Conservation (phyloP, 2,888 invertebrate species). For the Mycalesis mineus region DNA sequence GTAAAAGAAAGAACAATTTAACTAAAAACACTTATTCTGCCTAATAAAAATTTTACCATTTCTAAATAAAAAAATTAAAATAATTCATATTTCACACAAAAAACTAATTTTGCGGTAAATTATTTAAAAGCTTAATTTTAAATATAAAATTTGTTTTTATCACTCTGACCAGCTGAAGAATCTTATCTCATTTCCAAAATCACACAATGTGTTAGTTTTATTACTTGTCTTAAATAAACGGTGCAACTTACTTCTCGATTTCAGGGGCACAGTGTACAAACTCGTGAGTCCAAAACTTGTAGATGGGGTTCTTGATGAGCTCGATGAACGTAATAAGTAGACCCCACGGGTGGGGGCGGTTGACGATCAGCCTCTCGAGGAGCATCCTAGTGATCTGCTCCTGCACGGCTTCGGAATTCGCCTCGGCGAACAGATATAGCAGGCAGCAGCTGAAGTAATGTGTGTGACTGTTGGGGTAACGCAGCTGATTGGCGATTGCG, state of each 20-base stretch:
- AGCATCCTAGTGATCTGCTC: conserved; percentile 98
- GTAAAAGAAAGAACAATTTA: too few species aligned
- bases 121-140: too few species aligned
- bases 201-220: too few species aligned
- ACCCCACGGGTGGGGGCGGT: conserved; percentile 99
- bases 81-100: too few species aligned
- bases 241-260: conserved; percentile 93
- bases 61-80: too few species aligned
- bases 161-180: too few species aligned
- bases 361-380: conserved; percentile 97
- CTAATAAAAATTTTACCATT: too few species aligned
- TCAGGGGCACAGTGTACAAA: conserved; percentile 99
- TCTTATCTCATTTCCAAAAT: too few species aligned
- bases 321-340: conserved; percentile 99
- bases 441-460: conserved; percentile 99
- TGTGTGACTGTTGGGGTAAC: conserved; percentile 99
- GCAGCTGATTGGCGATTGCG: conserved; percentile 98
- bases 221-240: too few species aligned
- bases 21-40: too few species aligned
- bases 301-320: conserved; percentile 97
- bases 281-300: conserved; percentile 99
- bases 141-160: too few species aligned
- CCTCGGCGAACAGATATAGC: conserved; percentile 97
- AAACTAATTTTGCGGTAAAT: too few species aligned
- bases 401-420: conserved; percentile 97